Percentiles rank a stretch among this genome's conserved stretches.
phyloP scores from a whole-genome alignment of 2,888 invertebrate genomes.

The Ischnus inquisitorius region DNA sequence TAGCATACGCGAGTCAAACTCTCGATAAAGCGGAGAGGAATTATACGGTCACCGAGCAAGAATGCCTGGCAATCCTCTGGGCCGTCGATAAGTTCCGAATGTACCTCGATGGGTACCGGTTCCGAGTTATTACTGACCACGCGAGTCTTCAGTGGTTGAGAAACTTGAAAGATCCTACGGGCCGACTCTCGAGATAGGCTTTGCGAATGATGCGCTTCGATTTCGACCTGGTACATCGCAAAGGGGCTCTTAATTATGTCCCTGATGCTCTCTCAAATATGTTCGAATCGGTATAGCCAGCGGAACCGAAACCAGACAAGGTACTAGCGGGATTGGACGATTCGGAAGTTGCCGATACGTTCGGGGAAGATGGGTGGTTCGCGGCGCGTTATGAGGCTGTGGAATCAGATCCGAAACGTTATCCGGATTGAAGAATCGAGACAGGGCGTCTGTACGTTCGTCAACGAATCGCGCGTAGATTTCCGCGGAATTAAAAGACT shows the following conservation, averaged over 20 bases:
- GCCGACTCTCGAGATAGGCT: constrained; percentile 28
- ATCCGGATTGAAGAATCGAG: not conserved
- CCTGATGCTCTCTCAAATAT: constrained; percentile 16
- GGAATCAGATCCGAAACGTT: not conserved
- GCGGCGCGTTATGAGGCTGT: not conserved
- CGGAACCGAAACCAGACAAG: not conserved
- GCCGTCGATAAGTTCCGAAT: too few species aligned
- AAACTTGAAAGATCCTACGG: constrained; percentile 69
- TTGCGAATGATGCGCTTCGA: constrained; percentile 27
- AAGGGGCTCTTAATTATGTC: constrained; percentile 19
- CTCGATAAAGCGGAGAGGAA: too few species aligned
- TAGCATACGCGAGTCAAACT: too few species aligned
- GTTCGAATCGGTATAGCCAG: not conserved
- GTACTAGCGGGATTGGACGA: too few species aligned
- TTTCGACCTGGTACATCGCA: not conserved
- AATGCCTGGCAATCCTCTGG: too few species aligned
- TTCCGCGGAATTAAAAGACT: not conserved
- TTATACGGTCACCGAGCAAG: too few species aligned
- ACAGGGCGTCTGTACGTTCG: not conserved
- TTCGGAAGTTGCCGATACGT: too few species aligned
- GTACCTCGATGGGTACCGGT: too few species aligned
- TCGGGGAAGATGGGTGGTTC: too few species aligned
- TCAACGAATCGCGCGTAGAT: not conserved
- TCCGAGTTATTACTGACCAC: too few species aligned
- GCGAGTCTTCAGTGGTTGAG: constrained; percentile 70